phyloP scores from a whole-genome alignment of 2,113 vertebrate species.

The Rhizomys pruinosus region DNA sequence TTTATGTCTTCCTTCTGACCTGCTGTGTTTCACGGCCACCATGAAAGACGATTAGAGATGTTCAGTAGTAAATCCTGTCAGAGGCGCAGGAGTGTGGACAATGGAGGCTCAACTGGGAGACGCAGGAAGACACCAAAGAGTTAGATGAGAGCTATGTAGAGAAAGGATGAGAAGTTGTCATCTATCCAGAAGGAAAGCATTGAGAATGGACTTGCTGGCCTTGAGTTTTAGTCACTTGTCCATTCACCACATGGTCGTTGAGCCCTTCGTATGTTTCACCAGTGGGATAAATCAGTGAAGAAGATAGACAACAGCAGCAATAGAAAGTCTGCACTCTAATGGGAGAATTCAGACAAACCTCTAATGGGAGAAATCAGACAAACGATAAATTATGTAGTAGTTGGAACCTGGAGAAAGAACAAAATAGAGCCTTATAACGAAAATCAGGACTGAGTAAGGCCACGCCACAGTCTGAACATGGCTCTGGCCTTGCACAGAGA shows the following conservation, averaged over 20 bases:
- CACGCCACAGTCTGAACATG: not conserved
- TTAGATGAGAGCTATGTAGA: not conserved
- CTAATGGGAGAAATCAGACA: conserved; percentile 28
- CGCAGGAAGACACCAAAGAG: not conserved
- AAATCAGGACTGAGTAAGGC: not conserved
- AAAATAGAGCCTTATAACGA: not conserved
- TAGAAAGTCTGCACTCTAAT: not conserved
- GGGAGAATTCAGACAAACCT: not conserved
- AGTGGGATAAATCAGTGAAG: not conserved
- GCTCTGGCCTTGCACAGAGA: not conserved
- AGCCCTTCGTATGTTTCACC: no score
- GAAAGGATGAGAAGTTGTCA: not conserved
- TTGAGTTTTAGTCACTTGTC: not conserved
- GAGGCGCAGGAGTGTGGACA: not conserved
- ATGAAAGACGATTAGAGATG: not conserved
- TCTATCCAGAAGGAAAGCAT: not conserved
- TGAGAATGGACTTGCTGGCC: not conserved
- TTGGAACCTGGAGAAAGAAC: not conserved
- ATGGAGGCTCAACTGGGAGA: not conserved
- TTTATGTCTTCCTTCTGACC: not conserved
- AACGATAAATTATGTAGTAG: not conserved
- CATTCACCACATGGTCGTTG: not conserved
- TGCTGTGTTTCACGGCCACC: not conserved
- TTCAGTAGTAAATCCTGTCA: not conserved
- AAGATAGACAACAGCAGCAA: not conserved